These are phyloP conservation scores for Aldrovandia affinis DNA, from an alignment of 2,797 vertebrate species.

Conservation along the genomic window DNA sequence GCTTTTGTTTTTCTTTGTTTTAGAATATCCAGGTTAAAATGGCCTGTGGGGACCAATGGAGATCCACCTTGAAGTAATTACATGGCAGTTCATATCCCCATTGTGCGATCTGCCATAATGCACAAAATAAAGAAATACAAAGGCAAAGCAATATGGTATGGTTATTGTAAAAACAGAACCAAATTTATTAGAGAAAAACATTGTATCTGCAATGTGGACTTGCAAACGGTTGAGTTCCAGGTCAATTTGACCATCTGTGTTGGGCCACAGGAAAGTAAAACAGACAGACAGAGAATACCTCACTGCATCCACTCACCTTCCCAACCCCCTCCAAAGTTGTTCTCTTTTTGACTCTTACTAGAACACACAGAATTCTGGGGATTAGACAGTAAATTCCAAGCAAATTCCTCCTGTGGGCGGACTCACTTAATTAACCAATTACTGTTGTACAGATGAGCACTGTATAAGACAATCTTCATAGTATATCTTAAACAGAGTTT, in stretches of 20 bases:
- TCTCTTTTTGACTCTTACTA: not conserved
- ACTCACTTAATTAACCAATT: not conserved
- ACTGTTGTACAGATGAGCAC: not conserved
- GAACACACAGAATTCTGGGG: constrained; percentile 13
- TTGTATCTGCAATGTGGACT: not conserved
- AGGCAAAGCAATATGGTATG: too few relatives aligned
- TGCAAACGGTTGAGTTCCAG: not conserved
- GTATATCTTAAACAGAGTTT: not conserved
- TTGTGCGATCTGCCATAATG: too few relatives aligned
- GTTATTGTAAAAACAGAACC: not conserved
- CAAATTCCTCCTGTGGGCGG: constrained; percentile 4
- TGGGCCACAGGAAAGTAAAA: not conserved
- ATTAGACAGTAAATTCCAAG: not conserved
- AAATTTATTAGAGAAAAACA: not conserved
- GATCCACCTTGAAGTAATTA: not conserved
- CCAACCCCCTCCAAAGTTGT: too few relatives aligned
- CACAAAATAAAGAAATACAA: too few relatives aligned
- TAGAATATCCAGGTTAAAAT: not conserved
- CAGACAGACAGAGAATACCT: not conserved
- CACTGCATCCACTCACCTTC: not conserved
- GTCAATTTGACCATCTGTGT: not conserved
- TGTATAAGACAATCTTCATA: not conserved
- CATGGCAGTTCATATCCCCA: not conserved
- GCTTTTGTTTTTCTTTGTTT: too few relatives aligned
- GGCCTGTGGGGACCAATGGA: not conserved